These are phyloP conservation scores for Gymnogyps californianus DNA, from an alignment of 2,113 vertebrate species.

Conservation along the genomic window DNA sequence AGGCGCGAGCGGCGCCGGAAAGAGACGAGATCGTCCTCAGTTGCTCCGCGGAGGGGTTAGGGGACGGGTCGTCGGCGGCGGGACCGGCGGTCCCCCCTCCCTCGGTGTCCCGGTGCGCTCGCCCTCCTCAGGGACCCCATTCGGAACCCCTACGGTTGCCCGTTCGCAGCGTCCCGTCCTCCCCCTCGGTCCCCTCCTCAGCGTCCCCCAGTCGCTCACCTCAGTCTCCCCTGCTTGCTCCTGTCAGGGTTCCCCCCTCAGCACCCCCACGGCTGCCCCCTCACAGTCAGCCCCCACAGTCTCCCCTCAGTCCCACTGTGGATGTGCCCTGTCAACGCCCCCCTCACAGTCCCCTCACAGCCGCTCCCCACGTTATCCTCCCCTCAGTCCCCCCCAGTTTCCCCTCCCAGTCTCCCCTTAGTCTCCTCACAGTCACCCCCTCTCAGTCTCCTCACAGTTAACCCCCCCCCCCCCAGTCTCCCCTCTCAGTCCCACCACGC, in stretches of 20 bases:
- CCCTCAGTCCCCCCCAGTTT: neutral
- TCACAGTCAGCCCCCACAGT: neutral
- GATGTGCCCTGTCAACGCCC: no score
- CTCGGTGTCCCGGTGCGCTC: neutral
- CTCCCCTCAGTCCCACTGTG: no score
- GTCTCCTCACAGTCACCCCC: no score
- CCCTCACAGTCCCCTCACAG: neutral
- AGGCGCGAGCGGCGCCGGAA: constrained; percentile 74
- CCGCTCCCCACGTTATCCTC: no score
- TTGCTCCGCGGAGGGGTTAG: neutral
- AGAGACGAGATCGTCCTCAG: neutral
- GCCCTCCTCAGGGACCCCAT: no score
- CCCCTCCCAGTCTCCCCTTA: no score
- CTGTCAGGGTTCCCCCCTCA: neutral
- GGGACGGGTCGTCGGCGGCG: neutral
- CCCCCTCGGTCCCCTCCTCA: neutral
- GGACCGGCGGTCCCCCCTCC: neutral
- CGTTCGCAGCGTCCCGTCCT: neutral
- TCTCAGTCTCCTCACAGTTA: no score
- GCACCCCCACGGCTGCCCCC: neutral
- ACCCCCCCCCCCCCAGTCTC: neutral
- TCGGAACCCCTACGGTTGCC: neutral
- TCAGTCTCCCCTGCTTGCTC: neutral
- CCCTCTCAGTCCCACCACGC: neutral
- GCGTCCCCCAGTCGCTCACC: neutral